Evolutionary conservation across 2,888 invertebrate species (phyloP), one percentile per base, ranked within the genome.

Genomic region (Balanococcus diminutus): DNA sequence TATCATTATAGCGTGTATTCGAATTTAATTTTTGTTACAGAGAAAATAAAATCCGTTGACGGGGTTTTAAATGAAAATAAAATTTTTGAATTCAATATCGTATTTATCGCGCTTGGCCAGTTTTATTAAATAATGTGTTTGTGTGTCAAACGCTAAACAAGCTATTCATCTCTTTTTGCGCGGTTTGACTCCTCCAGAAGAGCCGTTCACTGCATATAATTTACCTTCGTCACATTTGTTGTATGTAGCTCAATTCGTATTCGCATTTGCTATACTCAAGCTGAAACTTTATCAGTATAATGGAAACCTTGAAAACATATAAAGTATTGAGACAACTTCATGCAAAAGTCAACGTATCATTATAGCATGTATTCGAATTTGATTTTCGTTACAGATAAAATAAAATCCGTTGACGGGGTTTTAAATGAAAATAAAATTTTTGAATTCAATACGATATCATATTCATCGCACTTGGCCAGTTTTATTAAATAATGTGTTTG

Each of bases 61-160:
- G 56, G 67, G 16, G 56, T 56, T 67, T 67, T 67, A 28, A 67
- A 67, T 28, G 28, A 67, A 67, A 67, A 67, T 14, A 16, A n/a
- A n/a, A n/a, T n/a, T n/a, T n/a, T n/a, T n/a, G n/a, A n/a, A 67
- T 67, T 67, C 67, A 67, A 67, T 67, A 67, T 67, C 67, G 31
- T 14, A 16, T 67, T 67, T 14, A 5, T 67, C 16, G 25, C 67
- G 67, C 67, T 67, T 67, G 67, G 67, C 25, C 67, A 67, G 19
- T 31, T 67, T 67, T 67, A 67, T 67, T 67, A 67, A 67, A 67
- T 25, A 25, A n/a, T n/a, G n/a, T n/a, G n/a, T n/a, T n/a, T 67
- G 31, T 67, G 67, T 67, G 67, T 28, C 67, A 28, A 67, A 67
- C 28, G 16, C 28, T 67, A 9, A 67, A 67, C 56, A 22, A 56